Percentiles rank a stretch among this genome's conserved stretches.
Evolutionary conservation across 92 coral and sea anemone species (phyloP).

Genomic region (Chrysogorgia sp.): DNA sequence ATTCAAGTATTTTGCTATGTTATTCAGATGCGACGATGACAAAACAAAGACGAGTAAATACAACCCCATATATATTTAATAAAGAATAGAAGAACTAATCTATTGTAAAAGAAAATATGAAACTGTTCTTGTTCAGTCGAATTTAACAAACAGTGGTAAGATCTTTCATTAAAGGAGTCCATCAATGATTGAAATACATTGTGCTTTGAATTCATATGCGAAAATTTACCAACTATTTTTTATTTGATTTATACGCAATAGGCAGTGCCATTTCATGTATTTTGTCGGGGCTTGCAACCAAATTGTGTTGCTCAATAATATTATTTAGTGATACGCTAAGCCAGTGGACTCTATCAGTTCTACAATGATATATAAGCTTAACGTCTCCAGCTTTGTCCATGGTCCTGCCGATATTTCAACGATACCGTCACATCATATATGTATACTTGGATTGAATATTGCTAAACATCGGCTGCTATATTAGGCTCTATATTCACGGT

Average conservation of each 20-base stretch:
- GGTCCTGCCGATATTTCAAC: constrained; percentile 39
- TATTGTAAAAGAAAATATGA: too few species aligned
- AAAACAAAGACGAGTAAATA: too few species aligned
- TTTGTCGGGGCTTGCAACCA: constrained; percentile 5
- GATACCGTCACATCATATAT: too few species aligned
- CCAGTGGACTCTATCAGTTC: constrained; percentile 9
- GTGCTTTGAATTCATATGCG: constrained; percentile 29
- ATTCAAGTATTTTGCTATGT: too few species aligned
- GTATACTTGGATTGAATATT: too few species aligned
- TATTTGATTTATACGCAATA: not conserved
- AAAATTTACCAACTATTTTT: constrained; percentile 24
- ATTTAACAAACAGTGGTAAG: too few species aligned
- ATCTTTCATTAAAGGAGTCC: constrained; percentile 18
- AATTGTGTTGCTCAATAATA: not conserved
- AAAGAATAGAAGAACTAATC: too few species aligned
- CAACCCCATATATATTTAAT: too few species aligned
- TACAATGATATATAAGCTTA: constrained; percentile 2
- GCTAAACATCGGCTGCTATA: too few species aligned
- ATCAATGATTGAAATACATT: constrained; percentile 31
- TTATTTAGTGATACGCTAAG: not conserved
- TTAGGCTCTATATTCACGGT: too few species aligned
- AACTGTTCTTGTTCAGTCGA: too few species aligned
- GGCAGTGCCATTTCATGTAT: constrained; percentile 4
- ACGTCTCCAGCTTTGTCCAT: constrained; percentile 36
- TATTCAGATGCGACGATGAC: too few species aligned